Base-by-base conservation (phyloP, 2,888 invertebrate genomes). In the Caenorhabditis zanzibari region DNA sequence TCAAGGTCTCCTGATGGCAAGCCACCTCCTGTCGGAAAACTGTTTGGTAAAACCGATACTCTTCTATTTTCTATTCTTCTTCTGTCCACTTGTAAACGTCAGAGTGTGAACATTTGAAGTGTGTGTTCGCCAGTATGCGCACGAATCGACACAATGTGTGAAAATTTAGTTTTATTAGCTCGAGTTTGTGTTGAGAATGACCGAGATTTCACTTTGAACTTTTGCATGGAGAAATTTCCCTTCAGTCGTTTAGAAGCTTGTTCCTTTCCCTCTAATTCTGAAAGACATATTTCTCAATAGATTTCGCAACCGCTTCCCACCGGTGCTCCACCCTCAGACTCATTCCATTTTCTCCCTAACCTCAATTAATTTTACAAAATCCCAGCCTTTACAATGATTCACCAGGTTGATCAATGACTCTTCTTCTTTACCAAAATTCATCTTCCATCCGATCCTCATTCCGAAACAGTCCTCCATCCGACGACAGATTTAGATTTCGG, bases 1-100 rank as follows among this genome's bases (percentile, higher is more conserved):
- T 71, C 79, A 79, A 79, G 79, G 79, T 71, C 79, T 77, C 22
- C 38, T 49, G 54, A 66, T 76, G 76, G 59, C 76, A 77, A 58
- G 47, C 69, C 58, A 58, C 19, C n/a, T n/a, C n/a, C 47, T 41
- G 19, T 9, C 49, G 26, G 47, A 47, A 74, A 75, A 75, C 74
- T 66, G 58, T 66, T 75, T 75, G 64, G 64, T 66, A 58, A 52
- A 56, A 75, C 41, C 47, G 74, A 75, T 56, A 69, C 69, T 41
- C 35, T 54, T 49, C n/a, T 26, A 44, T 16, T 52, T 35, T 68
- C 69, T 69, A 24, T 56, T 41, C 69, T 69, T 14, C 28, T 47
- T 12, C 26, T 16, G 69, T 19, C 38, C 41, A 56, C 69, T 56
- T 56, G 41, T 71, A 58, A 44, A 44, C 58, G 47, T 68, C 49